A percentile compares a stretch with the other conserved stretches of the same genome.
These are phyloP conservation scores for Drosophila bocqueti DNA, from an alignment of 1,140 invertebrate species.

Conservation along the genomic window DNA sequence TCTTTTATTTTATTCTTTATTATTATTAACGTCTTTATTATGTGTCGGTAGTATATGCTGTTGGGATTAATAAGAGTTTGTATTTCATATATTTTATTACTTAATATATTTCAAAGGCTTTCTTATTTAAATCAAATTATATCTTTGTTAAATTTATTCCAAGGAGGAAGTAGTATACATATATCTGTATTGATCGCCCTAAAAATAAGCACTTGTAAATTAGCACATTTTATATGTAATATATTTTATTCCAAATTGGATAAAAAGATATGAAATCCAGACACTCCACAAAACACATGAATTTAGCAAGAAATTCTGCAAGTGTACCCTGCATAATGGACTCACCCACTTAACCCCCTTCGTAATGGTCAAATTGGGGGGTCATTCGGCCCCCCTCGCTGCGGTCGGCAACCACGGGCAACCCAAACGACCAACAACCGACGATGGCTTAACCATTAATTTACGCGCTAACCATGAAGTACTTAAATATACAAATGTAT, in stretches of 20 bases:
- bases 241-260: not conserved
- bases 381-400: not conserved
- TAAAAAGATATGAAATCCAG: not conserved
- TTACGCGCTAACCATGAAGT: slow-evolving; percentile 80
- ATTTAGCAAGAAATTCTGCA: too few relatives aligned
- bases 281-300: not conserved
- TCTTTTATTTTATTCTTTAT: too few relatives aligned
- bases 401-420: slow-evolving; percentile 45
- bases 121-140: too few relatives aligned
- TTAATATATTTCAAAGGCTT: too few relatives aligned
- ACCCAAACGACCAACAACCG: slow-evolving; percentile 41
- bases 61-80: too few relatives aligned
- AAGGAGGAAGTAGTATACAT: too few relatives aligned
- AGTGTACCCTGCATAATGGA: slow-evolving; percentile 12
- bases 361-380: slow-evolving; percentile 28
- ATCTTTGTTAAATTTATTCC: not conserved
- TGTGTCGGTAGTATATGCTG: too few relatives aligned
- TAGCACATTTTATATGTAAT: not conserved
- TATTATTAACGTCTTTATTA: too few relatives aligned
- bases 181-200: not conserved
- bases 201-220: not conserved
- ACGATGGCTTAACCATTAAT: slow-evolving; percentile 75
- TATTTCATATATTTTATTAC: too few relatives aligned
- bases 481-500: slow-evolving; percentile 79
- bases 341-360: slow-evolving; percentile 14